A percentile compares a stretch with the other conserved stretches of the same genome.
Conservation (phyloP, 2,888 invertebrate species). For the Argyresthia albistria region DNA sequence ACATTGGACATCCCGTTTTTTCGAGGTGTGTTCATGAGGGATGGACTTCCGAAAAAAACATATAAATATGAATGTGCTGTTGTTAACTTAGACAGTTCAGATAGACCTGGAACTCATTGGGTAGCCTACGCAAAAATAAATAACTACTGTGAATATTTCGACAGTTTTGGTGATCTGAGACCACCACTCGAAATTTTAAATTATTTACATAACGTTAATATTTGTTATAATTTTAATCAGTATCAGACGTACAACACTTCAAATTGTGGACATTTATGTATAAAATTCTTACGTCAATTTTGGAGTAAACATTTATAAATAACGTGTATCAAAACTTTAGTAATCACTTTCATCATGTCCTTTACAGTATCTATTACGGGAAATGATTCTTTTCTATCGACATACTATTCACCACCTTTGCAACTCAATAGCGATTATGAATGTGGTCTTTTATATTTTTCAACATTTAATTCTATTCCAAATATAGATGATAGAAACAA, state of each 20-base stretch:
- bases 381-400: constrained; percentile 10
- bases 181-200: constrained; percentile 22
- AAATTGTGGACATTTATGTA: constrained; percentile 6
- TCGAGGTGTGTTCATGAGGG: constrained; percentile 15
- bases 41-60: constrained; percentile 15
- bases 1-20: constrained; percentile 11
- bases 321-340: neutral
- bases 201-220: constrained; percentile 12
- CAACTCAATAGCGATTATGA: constrained; percentile 13
- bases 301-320: constrained; percentile 1
- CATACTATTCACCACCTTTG: constrained; percentile 9
- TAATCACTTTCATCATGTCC: neutral
- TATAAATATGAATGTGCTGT: constrained; percentile 15
- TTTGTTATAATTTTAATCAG: constrained; percentile 18
- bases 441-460: constrained; percentile 13
- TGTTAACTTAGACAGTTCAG: constrained; percentile 21
- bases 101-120: constrained; percentile 28
- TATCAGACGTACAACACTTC: neutral
- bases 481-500: constrained; percentile 28
- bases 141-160: constrained; percentile 25
- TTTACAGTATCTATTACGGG: constrained; percentile 17
- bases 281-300: constrained; percentile 2
- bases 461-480: constrained; percentile 16
- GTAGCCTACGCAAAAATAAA: constrained; percentile 25
- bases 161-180: constrained; percentile 29